Evolutionary conservation across 2,888 invertebrate species (phyloP), one percentile per base, ranked within the genome.

Genomic region (Phasia obesa): DNA sequence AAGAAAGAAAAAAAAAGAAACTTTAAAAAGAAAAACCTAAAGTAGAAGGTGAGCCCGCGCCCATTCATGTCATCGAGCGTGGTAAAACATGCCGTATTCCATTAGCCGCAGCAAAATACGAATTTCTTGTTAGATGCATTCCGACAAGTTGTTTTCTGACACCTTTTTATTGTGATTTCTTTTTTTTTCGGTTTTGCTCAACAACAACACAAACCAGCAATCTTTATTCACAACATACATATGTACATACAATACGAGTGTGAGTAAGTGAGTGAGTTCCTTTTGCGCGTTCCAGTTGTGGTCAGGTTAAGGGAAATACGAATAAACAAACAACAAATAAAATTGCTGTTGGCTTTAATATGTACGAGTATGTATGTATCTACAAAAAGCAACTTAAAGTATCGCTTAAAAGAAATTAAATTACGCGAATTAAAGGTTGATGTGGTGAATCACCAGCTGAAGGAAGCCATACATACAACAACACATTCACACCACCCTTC

Each of bases 71-170:
- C 89, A 90, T 88, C 90, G 88, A 88, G 88, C 90, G 89, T 90
- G 89, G 89, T 89, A 89, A 89, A 89, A 90, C 89, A 90, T 89
- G 90, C 89, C 88, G 87, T 88, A 90, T 90, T 90, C 90, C 89
- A 90, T 90, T 90, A 89, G 89, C 88, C 82, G 84, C 85, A 85
- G 88, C 89, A 90, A 91, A 91, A 91, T 91, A 88, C 91, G 90
- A 91, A 91, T 91, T 91, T 90, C 91, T 91, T 91, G 91, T 91
- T 91, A 91, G 90, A 91, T 91, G 91, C 90, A 91, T 91, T 90
- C 90, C 90, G 91, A 91, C 91, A 91, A 91, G 90, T 91, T 91
- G 91, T 91, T 91, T 91, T 89, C 91, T 91, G 91, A 91, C 91
- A 91, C 91, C 90, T 90, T 89, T 88, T 85, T 83, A 85, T 85